Percentiles rank a stretch among this genome's conserved stretches.
These are phyloP conservation scores for Amblyopsis hoosieri DNA, from an alignment of 2,797 vertebrate genomes.

Conservation along the genomic window DNA sequence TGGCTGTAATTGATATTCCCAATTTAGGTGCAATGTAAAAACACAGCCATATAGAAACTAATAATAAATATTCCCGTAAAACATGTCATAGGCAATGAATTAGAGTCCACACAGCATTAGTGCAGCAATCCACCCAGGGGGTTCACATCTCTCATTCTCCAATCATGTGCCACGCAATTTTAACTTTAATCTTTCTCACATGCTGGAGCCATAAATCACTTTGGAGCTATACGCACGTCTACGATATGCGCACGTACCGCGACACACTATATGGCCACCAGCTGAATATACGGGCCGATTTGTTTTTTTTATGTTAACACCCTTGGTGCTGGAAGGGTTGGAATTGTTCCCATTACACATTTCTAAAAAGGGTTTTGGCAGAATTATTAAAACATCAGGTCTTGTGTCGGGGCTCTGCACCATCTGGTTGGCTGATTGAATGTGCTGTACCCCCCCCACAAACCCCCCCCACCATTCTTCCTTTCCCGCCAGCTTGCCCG, in stretches of 20 bases:
- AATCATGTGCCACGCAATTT: conserved; percentile 61
- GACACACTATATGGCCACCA: conserved; percentile 45
- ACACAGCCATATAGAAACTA: conserved; percentile 45
- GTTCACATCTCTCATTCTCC: conserved; percentile 56
- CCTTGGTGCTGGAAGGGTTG: conserved; percentile 34
- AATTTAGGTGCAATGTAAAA: conserved; percentile 57
- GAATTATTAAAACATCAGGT: conserved; percentile 58
- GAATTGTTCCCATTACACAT: conserved; percentile 42
- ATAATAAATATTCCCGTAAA: conserved; percentile 66
- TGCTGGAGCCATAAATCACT: conserved; percentile 58
- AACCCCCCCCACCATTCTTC: neutral
- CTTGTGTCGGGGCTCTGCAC: conserved; percentile 28
- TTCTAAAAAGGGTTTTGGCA: conserved; percentile 44
- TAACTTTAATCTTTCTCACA: conserved; percentile 69
- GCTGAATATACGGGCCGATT: conserved; percentile 65
- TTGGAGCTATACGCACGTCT: neutral
- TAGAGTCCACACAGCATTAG: conserved; percentile 53
- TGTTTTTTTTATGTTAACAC: conserved; percentile 68
- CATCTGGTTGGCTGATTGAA: conserved; percentile 63
- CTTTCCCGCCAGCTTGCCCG: neutral
- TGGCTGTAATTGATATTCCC: conserved; percentile 64
- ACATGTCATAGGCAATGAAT: conserved; percentile 65
- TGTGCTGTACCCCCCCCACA: conserved; percentile 17
- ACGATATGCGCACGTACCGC: neutral
- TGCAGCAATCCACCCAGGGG: conserved; percentile 60